phyloP scores from a whole-genome alignment of 2,888 invertebrate species.

The Eupithecia dodoneata region DNA sequence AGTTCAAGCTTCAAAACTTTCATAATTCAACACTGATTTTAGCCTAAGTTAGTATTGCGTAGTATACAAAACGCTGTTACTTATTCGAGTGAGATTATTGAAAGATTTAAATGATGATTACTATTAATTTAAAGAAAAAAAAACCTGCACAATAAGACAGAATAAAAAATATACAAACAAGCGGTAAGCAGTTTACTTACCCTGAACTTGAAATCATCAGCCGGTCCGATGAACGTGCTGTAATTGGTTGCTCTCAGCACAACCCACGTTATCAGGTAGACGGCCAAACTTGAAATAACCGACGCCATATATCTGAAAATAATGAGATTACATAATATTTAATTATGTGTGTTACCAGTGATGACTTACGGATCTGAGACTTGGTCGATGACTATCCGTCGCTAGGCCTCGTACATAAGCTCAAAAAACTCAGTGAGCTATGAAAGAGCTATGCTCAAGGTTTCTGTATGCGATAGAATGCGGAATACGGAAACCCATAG shows the following conservation, averaged over 20 bases:
- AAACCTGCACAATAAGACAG: not conserved
- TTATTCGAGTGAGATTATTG: not conserved
- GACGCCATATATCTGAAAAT: conserved; percentile 92
- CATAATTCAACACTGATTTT: no score
- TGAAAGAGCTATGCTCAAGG: no score
- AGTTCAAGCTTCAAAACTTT: no score
- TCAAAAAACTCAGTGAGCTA: no score
- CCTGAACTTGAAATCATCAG: conserved; percentile 88
- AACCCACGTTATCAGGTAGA: conserved; percentile 93
- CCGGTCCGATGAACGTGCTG: conserved; percentile 84
- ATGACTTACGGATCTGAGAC: no score
- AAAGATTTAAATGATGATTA: not conserved
- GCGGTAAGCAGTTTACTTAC: conserved; percentile 68
- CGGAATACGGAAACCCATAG: no score
- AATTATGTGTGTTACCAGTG: not conserved
- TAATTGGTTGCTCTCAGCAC: conserved; percentile 84
- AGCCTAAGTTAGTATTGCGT: no score
- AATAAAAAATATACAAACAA: not conserved
- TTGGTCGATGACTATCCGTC: no score
- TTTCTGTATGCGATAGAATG: no score
- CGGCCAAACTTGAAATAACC: conserved; percentile 92
- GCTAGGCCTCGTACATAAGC: no score
- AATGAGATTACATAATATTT: conserved; percentile 38
- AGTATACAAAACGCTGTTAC: not conserved
- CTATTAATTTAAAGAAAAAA: not conserved